phyloP scores from a whole-genome alignment of 2,797 vertebrate species.

The Gambelia wislizenii region DNA sequence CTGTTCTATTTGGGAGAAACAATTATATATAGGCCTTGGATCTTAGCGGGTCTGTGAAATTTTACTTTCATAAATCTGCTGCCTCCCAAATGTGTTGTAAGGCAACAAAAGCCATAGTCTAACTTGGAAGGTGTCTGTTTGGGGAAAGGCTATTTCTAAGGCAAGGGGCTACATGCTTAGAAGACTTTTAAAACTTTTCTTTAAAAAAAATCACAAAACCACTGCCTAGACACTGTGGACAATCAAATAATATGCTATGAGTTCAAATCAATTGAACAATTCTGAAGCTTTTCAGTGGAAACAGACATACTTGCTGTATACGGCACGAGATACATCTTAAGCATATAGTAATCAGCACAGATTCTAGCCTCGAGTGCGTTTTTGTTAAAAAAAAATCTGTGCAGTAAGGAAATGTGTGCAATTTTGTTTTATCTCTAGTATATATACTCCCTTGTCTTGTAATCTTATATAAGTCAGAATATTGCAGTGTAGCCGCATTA shows the following conservation, averaged over 20 bases:
- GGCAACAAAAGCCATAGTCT: too few species aligned
- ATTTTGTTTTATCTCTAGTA: conserved; percentile 44
- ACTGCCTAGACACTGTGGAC: not conserved
- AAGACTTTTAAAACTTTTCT: not conserved
- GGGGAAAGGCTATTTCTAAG: not conserved
- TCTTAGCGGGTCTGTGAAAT: too few species aligned
- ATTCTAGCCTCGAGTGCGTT: conserved; percentile 49
- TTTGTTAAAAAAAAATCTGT: conserved; percentile 47
- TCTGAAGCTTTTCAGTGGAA: not conserved
- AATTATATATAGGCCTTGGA: too few species aligned
- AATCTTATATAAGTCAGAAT: conserved; percentile 49
- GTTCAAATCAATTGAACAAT: not conserved
- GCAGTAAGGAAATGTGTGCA: conserved; percentile 32
- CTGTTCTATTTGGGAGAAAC: too few species aligned
- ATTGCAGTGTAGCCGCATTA: conserved; percentile 63
- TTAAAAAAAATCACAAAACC: conserved; percentile 7
- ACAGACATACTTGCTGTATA: not conserved
- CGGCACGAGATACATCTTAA: conserved; percentile 9
- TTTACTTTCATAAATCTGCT: too few species aligned
- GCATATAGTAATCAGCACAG: conserved; percentile 35
- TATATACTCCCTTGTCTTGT: conserved; percentile 51
- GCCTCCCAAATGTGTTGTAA: too few species aligned
- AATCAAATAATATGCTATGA: conserved; percentile 9
- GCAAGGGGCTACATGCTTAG: too few species aligned
- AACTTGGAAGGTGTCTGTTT: too few species aligned